Base-by-base conservation (phyloP, 2,888 invertebrate species). In the Scelioninae gen. 1 region DNA sequence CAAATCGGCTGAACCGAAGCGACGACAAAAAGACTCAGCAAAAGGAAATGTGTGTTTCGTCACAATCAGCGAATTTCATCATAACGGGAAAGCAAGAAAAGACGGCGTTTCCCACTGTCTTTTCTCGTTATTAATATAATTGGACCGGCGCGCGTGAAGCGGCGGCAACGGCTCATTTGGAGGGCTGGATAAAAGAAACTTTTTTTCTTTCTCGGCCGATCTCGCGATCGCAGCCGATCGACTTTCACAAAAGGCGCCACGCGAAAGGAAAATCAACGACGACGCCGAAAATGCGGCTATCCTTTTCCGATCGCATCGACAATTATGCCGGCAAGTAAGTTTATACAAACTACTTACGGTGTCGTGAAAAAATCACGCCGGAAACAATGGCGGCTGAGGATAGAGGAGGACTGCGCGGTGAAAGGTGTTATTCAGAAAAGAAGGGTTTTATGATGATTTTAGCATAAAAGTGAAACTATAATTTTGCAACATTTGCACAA, bases 71-170 rank as follows among this genome's bases (percentile, higher is more conserved):
- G 23, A 71, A 81, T 81, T 81, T 75, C 75, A 75, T 81, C 65
- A 76, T 58, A 69, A 60, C 71, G 60, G 49, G 71, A 76, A 81
- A 76, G 71, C 65, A 81, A 81, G 75, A 81, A 75, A 63, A 60
- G 56, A 65, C 75, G n/a, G 16, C 45, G 23, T 76, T 81, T 81
- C 81, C 76, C 81, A 81, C 76, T 81, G 81, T 76, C 84, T 82
- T 77, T 82, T 79, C 63, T 81, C 65, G 84, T 87, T 87, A 87
- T 87, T 86, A 86, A 86, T 86, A 87, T 86, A 88, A 87, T 87
- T 87, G 85, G 84, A 53, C 47, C 58, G 68, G 80, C 77, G 84
- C 82, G 82, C 84, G 84, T 82, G 78, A 69, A 80, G 58, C 76
- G 49, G 47, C 43, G 31, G 32, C 38, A 16, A 9, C 63, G 74